These are phyloP conservation scores for Pogonus chalceus DNA, from an alignment of 1,140 invertebrate species.

Conservation along the genomic window DNA sequence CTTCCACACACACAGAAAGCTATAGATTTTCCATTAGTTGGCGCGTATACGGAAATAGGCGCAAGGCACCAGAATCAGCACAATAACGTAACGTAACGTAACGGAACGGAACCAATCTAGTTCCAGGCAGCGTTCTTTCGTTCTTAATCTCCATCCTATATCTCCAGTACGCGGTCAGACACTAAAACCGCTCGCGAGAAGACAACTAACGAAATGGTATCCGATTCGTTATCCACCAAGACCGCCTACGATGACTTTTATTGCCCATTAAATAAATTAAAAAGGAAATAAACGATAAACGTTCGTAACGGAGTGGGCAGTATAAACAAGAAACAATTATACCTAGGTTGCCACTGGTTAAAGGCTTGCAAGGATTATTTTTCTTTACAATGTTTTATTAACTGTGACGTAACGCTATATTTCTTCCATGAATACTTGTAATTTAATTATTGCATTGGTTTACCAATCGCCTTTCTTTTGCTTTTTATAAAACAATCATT, in stretches of 20 bases:
- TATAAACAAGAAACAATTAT: constrained; percentile 8
- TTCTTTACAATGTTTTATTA: too few species aligned
- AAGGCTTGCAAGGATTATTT: too few species aligned
- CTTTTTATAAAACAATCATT: too few species aligned
- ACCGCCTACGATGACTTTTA: constrained; percentile 7
- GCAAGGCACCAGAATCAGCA: not conserved
- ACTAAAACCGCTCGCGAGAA: constrained; percentile 6
- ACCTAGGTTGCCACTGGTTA: not conserved
- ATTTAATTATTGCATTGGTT: too few species aligned
- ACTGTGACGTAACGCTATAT: too few species aligned
- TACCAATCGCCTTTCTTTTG: too few species aligned
- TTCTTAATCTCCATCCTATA: constrained; percentile 4
- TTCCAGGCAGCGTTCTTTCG: not conserved
- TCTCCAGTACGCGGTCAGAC: not conserved
- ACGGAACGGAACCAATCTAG: not conserved
- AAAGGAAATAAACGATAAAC: constrained; percentile 7
- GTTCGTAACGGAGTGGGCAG: constrained; percentile 1
- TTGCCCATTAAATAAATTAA: constrained; percentile 7
- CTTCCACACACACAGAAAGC: constrained; percentile 8
- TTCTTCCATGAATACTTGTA: too few species aligned
- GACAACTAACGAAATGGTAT: constrained; percentile 5
- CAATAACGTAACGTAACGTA: not conserved
- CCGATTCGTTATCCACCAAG: constrained; percentile 6
- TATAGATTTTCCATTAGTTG: constrained; percentile 25
- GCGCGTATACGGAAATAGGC: constrained; percentile 20